These are phyloP conservation scores for Rachycentron canadum DNA, from an alignment of 2,797 vertebrate genomes.

Conservation along the genomic window DNA sequence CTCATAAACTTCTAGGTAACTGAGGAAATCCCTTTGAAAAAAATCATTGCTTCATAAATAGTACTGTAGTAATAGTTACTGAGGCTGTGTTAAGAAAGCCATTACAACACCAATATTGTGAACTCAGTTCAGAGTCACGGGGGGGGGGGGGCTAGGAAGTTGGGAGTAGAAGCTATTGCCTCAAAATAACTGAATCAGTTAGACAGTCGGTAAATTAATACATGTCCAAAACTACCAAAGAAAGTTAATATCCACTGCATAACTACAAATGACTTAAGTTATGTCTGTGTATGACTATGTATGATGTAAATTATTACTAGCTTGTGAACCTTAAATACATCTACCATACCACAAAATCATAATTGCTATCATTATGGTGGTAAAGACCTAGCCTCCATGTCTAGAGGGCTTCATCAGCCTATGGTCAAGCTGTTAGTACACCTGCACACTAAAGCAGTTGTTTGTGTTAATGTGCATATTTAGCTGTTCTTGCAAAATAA, in stretches of 20 bases:
- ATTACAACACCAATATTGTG: constrained; percentile 21
- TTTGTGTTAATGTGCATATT: constrained; percentile 1
- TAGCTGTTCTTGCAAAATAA: not conserved
- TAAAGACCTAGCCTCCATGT: not conserved
- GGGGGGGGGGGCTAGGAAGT: not conserved
- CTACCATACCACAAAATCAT: not conserved
- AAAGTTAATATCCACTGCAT: not conserved
- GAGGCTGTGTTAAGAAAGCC: constrained; percentile 2
- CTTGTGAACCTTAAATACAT: not conserved
- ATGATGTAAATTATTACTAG: not conserved
- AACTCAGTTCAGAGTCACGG: not conserved
- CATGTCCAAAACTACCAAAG: too few relatives aligned
- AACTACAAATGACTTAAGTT: not conserved
- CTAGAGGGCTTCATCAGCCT: not conserved
- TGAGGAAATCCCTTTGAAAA: not conserved
- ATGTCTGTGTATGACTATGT: not conserved
- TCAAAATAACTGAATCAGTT: not conserved
- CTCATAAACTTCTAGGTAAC: not conserved
- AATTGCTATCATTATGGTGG: constrained; percentile 11
- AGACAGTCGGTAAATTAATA: too few relatives aligned
- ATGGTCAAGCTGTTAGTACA: not conserved
- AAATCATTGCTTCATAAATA: constrained; percentile 22
- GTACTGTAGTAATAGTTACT: too few relatives aligned
- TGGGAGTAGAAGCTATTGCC: not conserved
- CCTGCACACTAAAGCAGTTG: not conserved